These are phyloP conservation scores for Tribolium freemani DNA, from an alignment of 2,888 invertebrate species.

Conservation along the genomic window DNA sequence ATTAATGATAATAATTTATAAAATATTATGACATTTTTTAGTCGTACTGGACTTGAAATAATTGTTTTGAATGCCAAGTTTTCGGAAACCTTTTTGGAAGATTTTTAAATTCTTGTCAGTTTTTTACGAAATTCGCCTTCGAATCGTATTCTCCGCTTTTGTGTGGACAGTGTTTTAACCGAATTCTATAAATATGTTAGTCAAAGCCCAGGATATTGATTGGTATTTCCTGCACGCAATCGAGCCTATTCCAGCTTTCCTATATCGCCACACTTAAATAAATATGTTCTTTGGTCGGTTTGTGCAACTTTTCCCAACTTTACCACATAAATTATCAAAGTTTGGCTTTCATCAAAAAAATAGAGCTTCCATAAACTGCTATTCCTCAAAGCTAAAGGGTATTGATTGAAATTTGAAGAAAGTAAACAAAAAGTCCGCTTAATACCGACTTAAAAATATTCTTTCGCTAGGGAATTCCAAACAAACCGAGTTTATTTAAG, in stretches of 20 bases:
- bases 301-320: background rate
- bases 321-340: background rate
- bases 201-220: slow-evolving; percentile 7
- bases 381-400: background rate
- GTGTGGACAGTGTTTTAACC: background rate
- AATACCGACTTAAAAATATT: background rate
- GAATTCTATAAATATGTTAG: slow-evolving; percentile 5
- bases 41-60: too few species aligned
- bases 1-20: too few species aligned
- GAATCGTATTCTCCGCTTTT: background rate
- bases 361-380: background rate
- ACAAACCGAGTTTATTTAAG: slow-evolving; percentile 5
- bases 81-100: too few species aligned
- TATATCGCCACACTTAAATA: slow-evolving; percentile 4
- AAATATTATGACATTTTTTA: too few species aligned
- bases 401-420: background rate
- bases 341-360: background rate
- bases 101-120: too few species aligned
- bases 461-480: background rate
- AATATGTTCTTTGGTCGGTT: background rate
- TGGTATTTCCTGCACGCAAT: slow-evolving; percentile 9
- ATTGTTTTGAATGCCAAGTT: too few species aligned
- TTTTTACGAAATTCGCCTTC: background rate
- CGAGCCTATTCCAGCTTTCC: slow-evolving; percentile 3
- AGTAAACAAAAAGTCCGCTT: background rate